Evolutionary conservation across 2,113 vertebrate genomes (phyloP).

Genomic region (Notarius quadriscutis): DNA sequence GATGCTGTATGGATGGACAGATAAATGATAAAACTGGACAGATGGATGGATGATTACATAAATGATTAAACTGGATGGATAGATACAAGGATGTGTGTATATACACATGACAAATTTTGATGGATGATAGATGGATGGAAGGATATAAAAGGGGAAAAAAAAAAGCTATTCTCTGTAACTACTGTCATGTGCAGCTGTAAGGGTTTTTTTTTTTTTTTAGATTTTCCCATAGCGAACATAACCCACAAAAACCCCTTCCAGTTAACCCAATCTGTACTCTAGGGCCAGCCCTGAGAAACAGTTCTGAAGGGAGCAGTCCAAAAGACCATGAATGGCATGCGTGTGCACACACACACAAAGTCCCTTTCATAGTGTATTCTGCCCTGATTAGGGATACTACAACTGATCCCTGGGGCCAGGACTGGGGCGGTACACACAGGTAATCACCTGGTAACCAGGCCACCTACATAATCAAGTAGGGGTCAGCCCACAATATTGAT

Average conservation of each 20-base stretch:
- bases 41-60: not conserved
- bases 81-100: not conserved
- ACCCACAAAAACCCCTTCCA: not conserved
- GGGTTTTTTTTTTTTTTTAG: not conserved
- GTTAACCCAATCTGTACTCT: not conserved
- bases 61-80: not conserved
- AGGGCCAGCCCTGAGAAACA: not conserved
- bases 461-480: not conserved
- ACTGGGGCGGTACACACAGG: not conserved
- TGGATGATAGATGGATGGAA: not conserved
- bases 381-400: not conserved
- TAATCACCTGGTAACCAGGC: not conserved
- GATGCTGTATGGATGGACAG: not conserved
- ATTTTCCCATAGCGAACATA: not conserved
- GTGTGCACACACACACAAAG: not conserved
- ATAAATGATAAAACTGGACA: not conserved
- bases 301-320: not conserved
- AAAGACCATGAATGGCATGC: not conserved
- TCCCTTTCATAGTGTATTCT: not conserved
- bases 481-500: not conserved
- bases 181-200: not conserved
- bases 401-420: not conserved
- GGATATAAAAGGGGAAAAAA: not conserved
- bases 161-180: not conserved
- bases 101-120: not conserved